Base-by-base conservation (phyloP, 2,113 vertebrate genomes). In the Megatriorchis doriae region DNA sequence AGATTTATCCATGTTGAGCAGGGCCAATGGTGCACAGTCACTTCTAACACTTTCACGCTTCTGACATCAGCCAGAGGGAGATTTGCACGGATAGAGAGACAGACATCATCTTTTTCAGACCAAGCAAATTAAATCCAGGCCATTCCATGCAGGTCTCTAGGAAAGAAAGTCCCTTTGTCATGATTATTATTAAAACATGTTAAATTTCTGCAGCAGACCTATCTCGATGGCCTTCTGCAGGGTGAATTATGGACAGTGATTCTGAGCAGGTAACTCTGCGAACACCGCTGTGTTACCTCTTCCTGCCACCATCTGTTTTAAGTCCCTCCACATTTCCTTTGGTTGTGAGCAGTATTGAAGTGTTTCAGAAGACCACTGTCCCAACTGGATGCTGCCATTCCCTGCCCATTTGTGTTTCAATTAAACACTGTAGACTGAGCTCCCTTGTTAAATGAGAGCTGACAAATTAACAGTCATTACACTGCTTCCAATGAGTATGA, bases 401-500 rank as follows among this genome's bases (percentile, higher is more conserved):
- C 43, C 81, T 94, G 59, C 18, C 52, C 20, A 40, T 93, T 71
- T 70, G 72, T 36, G n/a, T 86, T 96, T 96, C 90, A 93, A 40
- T 93, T 91, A 97, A 90, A 90, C 38, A 36, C 40, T 26, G 66
- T 53, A 85, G 58, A 25, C 53, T 74, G 84, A 86, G 22, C n/a
- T 85, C 83, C 70, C 61, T 86, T 87, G 50, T 93, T 91, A 93
- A 93, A 79, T 47, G 45, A 92, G 63, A 86, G 67, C 25, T 79
- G 87, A 96, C 90, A 96, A 92, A 94, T 84, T 85, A 92, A 80
- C 88, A 81, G 32, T 70, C 61, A 53, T 74, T 79, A 19, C 3
- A 22, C 75, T 80, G 36, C 45, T 94, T 90, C 74, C 81, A 92
- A 5, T 65, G 32, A 84, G 15, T 86, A 92, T 29, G 20, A 95